These are phyloP conservation scores for Tridacna crocea DNA, from an alignment of 2,888 invertebrate species.

Conservation along the genomic window DNA sequence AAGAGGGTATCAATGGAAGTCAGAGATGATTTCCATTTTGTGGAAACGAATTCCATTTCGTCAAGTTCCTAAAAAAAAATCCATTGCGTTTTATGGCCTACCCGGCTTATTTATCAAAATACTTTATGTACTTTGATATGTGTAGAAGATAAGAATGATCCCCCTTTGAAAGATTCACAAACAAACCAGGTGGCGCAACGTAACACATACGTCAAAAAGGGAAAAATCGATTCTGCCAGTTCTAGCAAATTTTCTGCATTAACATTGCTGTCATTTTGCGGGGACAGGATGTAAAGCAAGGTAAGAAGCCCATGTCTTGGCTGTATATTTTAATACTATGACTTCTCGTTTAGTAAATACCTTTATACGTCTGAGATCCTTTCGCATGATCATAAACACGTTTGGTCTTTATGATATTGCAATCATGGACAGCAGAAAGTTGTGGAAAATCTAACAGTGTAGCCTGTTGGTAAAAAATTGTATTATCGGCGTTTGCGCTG, in stretches of 20 bases:
- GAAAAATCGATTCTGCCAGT: slow-evolving; percentile 17
- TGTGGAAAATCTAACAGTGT: no score
- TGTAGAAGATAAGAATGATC: not conserved
- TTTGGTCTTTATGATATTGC: no score
- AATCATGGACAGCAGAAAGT: no score
- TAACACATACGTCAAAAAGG: slow-evolving; percentile 1
- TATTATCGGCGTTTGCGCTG: no score
- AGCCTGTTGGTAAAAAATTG: no score
- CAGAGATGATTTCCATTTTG: no score
- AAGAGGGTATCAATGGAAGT: no score
- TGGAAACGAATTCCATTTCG: no score
- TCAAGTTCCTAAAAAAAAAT: no score
- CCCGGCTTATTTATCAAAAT: no score
- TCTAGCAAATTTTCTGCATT: slow-evolving; percentile 17
- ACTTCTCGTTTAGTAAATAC: not conserved
- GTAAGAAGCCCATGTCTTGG: not conserved
- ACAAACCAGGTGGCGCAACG: slow-evolving; percentile 15
- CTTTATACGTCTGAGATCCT: not conserved
- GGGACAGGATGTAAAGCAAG: slow-evolving; percentile 16
- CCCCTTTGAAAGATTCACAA: slow-evolving; percentile 15
- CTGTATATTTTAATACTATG: not conserved
- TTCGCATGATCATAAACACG: no score
- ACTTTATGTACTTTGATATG: slow-evolving; percentile 2
- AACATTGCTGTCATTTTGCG: slow-evolving; percentile 12
- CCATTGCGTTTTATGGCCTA: no score